Evolutionary conservation across 2,888 invertebrate species (phyloP).

Genomic region (Orthosia incerta): DNA sequence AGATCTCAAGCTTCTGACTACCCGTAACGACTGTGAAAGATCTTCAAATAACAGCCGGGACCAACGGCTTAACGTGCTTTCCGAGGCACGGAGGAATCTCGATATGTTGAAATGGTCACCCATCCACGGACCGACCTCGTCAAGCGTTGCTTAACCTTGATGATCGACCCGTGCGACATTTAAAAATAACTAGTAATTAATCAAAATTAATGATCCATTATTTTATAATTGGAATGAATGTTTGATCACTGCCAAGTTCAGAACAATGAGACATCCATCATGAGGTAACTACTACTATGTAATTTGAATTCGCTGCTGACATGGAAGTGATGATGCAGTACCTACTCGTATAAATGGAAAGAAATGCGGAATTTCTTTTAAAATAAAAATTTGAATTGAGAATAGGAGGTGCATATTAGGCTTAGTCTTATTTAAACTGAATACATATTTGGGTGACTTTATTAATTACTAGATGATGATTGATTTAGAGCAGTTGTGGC

Average conservation of each 20-base stretch:
- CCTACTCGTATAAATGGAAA: neutral
- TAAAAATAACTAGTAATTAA: slow-evolving; percentile 32
- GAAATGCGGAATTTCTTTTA: neutral
- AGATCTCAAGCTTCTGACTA: too few species aligned
- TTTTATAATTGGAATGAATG: slow-evolving; percentile 14
- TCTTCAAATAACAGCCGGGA: too few species aligned
- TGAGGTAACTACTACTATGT: neutral
- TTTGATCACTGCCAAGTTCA: slow-evolving; percentile 33
- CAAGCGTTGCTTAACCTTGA: too few species aligned
- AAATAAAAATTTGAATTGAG: neutral
- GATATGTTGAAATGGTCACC: too few species aligned
- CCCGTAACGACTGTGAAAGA: too few species aligned
- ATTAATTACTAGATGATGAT: neutral
- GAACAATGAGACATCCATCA: slow-evolving; percentile 31
- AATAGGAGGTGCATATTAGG: neutral
- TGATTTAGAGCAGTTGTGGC: neutral
- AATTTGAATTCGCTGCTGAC: neutral
- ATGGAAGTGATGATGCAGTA: neutral
- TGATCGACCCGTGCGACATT: too few species aligned
- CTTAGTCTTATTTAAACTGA: neutral
- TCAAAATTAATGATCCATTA: slow-evolving; percentile 36
- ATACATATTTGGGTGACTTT: neutral
- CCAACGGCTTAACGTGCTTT: too few species aligned
- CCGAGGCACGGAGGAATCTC: too few species aligned
- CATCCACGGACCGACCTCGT: too few species aligned